Evolutionary conservation across 2,888 invertebrate genomes (phyloP), one percentile per base, ranked within the genome.

Genomic region (Xestia xanthographa): DNA sequence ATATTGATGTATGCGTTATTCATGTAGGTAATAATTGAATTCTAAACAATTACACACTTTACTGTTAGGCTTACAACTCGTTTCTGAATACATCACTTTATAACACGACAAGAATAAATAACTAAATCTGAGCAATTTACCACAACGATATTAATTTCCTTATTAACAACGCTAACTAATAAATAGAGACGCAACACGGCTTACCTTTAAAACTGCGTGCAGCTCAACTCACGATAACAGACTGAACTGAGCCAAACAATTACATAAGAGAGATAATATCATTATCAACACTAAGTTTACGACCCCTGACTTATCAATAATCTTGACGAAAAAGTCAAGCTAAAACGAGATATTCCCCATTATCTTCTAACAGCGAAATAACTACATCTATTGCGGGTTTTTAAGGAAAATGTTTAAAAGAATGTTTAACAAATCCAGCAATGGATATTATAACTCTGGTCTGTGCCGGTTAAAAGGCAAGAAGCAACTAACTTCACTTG

Each of bases 251-350:
- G 29, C 66, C 68, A 77, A 86, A 75, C 50, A 75, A 84, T 86
- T 88, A 87, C 84, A 76, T 86, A 86, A 83, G 8, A 26, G 75
- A 74, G 89, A 88, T 90, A 83, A 86, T 86, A 79, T 72, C 85
- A 90, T 90, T 91, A 89, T 88, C 83, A 80, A 34, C 38, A 79
- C 75, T 77, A 88, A 93, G 93, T 94, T 94, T 92, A 93, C 70
- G 94, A 94, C 94, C 94, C 83, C 80, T 72, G 63, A 69, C 67
- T 84, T 83, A 86, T 84, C 87, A 69, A 43, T 34, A 68, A 73
- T 48, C 53, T 70, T 41, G 34, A 73, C 34, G 69, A 66, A 58
- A 58, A 29, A 53, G 26, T 14, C 14, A 45, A 60, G 26, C 22
- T 26, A 26, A 20, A 56, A 63, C 67, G 77, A 5, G 45, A 45